Base-by-base conservation (phyloP, 2,888 invertebrate genomes). In the Orchesella flavescens region DNA sequence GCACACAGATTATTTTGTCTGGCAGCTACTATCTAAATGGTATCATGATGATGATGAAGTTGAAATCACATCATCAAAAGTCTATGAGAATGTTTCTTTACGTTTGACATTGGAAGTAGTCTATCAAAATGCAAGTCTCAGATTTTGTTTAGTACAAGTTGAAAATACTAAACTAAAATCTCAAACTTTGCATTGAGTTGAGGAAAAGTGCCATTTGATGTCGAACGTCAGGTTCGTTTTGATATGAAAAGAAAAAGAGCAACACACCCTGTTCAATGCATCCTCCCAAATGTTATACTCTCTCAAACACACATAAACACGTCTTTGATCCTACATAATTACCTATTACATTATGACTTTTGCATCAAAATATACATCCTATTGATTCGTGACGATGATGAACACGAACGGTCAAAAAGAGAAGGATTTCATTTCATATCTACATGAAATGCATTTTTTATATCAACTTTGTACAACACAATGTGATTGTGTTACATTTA, bases 181-280 rank as follows among this genome's bases (percentile, higher is more conserved):
- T 69, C 12, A 13, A 71, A 61, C 5, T 63, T 71, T 63, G 43
- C 71, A 63, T 75, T 69, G 49, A 84, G 34, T n/a, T n/a, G n/a
- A n/a, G n/a, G 78, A 75, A 79, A 84, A 84, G 84, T 84, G 80
- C 80, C 76, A 65, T 84, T 75, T 76, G 84, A 80, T 84, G 84
- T 84, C 59, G 63, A 65, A 59, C 72, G 84, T 80, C 84, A 73
- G 57, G 21, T 24, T 65, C 55, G n/a, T 75, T 79, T 84, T 84
- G 84, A 84, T 84, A 74, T 19, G 75, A 65, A 46, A 59, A 59
- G 74, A 84, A 73, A 61, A 61, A 63, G 21, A 46, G 34, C 34
- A 66, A 84, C 84, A 79, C 84, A 79, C 79, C 84, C 83, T 78
- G 12, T 44, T 44, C 23, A 65, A 53, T 15, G 76, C 21, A 69